Conservation (phyloP, 2,888 invertebrate species). For the Drosophila siamana region DNA sequence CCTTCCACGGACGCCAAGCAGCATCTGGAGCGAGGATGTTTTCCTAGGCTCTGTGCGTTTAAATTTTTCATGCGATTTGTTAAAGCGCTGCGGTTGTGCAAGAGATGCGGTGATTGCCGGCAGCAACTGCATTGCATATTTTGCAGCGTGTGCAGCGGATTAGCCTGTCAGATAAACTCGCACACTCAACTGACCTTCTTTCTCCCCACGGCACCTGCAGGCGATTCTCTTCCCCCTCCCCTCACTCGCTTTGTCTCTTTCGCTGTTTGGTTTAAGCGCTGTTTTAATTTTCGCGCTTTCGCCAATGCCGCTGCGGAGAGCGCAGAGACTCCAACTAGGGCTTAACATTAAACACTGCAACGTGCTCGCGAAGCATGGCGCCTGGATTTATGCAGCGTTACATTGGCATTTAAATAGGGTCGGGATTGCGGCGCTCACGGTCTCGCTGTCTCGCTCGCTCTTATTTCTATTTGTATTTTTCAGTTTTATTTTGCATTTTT, state of each 20-base stretch:
- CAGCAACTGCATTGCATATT: no score
- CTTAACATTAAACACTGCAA: conserved; percentile 68
- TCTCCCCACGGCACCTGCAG: conserved; percentile 1
- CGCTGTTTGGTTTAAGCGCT: neutral
- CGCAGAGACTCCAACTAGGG: conserved; percentile 41
- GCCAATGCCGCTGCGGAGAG: conserved; percentile 8
- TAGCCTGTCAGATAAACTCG: conserved; percentile 33
- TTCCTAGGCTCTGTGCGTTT: conserved; percentile 27
- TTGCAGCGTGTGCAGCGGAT: conserved; percentile 31
- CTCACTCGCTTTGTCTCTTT: neutral
- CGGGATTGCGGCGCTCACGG: conserved; percentile 40
- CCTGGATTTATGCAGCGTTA: conserved; percentile 71
- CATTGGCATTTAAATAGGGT: conserved; percentile 71
- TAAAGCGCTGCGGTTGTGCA: conserved; percentile 8
- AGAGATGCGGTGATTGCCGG: neutral
- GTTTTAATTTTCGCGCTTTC: conserved; percentile 50
- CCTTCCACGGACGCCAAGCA: no score
- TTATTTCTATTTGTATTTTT: conserved; percentile 26
- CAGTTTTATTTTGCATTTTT: conserved; percentile 23
- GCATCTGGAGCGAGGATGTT: conserved; percentile 38
- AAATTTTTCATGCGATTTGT: conserved; percentile 24
- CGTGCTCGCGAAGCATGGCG: conserved; percentile 64
- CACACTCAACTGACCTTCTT: conserved; percentile 14
- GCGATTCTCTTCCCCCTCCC: neutral
- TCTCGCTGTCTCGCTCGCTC: neutral